Conservation (phyloP, 53 echinoderm and acorn worm species). For the Echinometra lucunter region DNA sequence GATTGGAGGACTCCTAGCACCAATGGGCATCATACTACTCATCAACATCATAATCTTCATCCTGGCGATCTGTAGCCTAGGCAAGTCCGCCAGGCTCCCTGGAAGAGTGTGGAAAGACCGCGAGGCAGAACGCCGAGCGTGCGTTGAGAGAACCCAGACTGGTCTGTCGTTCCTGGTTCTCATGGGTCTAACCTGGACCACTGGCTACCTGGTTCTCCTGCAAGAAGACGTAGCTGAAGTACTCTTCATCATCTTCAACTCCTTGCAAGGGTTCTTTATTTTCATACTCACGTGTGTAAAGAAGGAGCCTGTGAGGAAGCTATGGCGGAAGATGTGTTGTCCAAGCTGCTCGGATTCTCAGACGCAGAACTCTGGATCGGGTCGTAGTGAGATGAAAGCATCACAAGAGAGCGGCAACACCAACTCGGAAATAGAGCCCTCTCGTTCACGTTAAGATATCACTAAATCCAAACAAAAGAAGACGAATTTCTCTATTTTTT, state of each 20-base stretch:
- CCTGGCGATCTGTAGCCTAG: conserved; percentile 1
- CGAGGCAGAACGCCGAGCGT: background rate
- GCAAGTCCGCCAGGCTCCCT: background rate
- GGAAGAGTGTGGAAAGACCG: conserved; percentile 29
- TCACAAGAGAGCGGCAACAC: background rate
- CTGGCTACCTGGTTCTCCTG: conserved; percentile 45
- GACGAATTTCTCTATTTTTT: too few relatives aligned
- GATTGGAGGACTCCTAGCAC: conserved; percentile 12
- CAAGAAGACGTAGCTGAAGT: background rate
- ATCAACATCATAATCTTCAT: conserved; percentile 45
- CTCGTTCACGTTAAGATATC: background rate
- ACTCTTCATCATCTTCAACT: conserved; percentile 55
- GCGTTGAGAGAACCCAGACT: background rate
- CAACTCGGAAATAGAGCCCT: background rate
- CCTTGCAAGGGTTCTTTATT: conserved; percentile 43
- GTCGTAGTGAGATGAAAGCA: background rate
- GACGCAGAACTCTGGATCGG: background rate
- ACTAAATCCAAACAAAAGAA: too few relatives aligned
- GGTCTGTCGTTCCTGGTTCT: background rate
- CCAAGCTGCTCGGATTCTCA: background rate
- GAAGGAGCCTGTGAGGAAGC: background rate
- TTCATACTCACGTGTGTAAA: conserved; percentile 14
- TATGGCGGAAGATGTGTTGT: conserved; percentile 1
- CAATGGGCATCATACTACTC: conserved; percentile 27
- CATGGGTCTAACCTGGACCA: conserved; percentile 32